Base-by-base conservation (phyloP, 2,797 vertebrate genomes). In the Coluber constrictor region DNA sequence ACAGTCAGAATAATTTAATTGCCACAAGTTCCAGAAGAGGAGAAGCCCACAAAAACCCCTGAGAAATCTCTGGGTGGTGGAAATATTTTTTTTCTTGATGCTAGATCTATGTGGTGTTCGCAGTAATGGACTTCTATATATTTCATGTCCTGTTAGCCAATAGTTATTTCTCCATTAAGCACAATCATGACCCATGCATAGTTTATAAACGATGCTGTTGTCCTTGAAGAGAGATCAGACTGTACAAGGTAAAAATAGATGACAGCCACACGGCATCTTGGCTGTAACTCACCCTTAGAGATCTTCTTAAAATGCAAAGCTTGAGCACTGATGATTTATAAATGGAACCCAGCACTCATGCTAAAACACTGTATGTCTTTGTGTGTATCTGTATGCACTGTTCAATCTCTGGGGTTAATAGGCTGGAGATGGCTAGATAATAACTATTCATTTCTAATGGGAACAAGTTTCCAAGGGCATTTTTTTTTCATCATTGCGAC, bases 131-230 rank as follows among this genome's bases (percentile, higher is more conserved):
- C 94, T 95, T 94, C 96, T 96, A 95, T 96, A 96, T 96, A 96
- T 96, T 96, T 96, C 96, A 95, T 96, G 95, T 94, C 96, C 95
- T 96, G 95, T 95, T 96, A 96, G 95, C 96, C 96, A 96, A 96
- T 95, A 94, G 95, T 93, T 96, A 94, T 96, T 96, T 95, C 93
- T 94, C 94, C 95, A 96, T 96, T 96, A 96, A 95, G 96, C 55
- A 79, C 95, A 94, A 94, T 95, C 94, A 94, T 90, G 94, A 96
- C 94, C 96, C 95, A 94, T 96, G 94, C 96, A 97, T 96, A 96
- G 90, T 96, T 96, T 96, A 96, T 96, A 95, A 96, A 96, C 90
- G 95, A 91, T 87, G 87, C 88, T 94, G 93, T 95, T 94, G 96
- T 96, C 96, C 96, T 97, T 97, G 96, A 96, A 92, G 94, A 74